Evolutionary conservation across 1,140 invertebrate genomes (phyloP).

Genomic region (Atopsyche davidsoni): DNA sequence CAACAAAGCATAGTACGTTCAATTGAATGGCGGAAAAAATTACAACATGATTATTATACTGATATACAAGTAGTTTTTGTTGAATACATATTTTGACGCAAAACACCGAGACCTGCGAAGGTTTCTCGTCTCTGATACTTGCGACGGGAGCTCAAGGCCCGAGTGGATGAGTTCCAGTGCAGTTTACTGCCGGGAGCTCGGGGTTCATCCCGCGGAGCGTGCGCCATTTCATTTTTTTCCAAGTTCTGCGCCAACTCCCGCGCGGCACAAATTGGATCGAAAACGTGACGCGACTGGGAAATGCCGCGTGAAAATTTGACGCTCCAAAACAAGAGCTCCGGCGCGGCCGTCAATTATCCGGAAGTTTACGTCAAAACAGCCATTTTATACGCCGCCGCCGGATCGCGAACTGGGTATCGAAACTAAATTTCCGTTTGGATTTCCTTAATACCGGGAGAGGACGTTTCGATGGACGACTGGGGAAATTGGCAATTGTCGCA

Average conservation of each 20-base stretch:
- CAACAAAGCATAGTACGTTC: no score
- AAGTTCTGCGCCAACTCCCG: slow-evolving; percentile 20
- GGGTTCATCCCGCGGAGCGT: no score
- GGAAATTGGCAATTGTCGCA: slow-evolving; percentile 12
- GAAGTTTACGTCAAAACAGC: slow-evolving; percentile 21
- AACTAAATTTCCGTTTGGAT: slow-evolving; percentile 21
- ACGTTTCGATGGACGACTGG: neutral
- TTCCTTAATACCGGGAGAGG: slow-evolving; percentile 9
- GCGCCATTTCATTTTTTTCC: slow-evolving; percentile 26
- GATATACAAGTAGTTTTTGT: no score
- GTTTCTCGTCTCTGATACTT: no score
- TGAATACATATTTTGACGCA: no score
- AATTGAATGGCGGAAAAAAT: no score
- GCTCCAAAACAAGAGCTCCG: slow-evolving; percentile 5
- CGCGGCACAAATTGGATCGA: slow-evolving; percentile 28
- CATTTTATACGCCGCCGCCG: neutral
- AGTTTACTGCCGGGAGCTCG: no score
- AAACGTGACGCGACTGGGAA: slow-evolving; percentile 20
- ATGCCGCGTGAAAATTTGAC: neutral
- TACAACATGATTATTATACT: no score
- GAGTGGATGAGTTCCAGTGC: no score
- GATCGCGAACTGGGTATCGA: slow-evolving; percentile 1
- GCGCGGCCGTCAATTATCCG: slow-evolving; percentile 13
- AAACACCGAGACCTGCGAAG: no score
- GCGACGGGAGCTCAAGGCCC: no score